These are phyloP conservation scores for Pogonophryne albipinna DNA, from an alignment of 2,797 vertebrate genomes.

Conservation along the genomic window DNA sequence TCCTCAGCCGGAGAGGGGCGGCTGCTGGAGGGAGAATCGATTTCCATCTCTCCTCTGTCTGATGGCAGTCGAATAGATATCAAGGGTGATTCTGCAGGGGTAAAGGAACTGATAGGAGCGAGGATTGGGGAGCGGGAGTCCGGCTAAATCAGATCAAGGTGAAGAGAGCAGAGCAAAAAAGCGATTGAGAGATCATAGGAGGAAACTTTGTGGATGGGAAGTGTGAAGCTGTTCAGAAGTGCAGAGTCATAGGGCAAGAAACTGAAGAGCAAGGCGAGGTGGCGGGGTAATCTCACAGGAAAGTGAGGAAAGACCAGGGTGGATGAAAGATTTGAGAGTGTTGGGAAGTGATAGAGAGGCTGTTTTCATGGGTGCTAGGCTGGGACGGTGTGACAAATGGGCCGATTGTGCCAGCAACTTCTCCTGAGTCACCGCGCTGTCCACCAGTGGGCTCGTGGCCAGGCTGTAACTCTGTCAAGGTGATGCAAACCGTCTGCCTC, in stretches of 20 bases:
- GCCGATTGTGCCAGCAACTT: constrained; percentile 52
- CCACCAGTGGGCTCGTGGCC: constrained; percentile 48
- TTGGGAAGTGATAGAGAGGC: constrained; percentile 25
- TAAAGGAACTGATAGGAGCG: constrained; percentile 42
- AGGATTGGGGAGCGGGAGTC: constrained; percentile 10
- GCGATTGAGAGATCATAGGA: constrained; percentile 69
- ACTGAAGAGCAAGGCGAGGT: not conserved
- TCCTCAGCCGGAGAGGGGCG: constrained; percentile 72
- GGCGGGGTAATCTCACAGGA: constrained; percentile 39
- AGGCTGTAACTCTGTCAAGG: constrained; percentile 64
- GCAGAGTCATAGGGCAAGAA: constrained; percentile 32
- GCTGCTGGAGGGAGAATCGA: constrained; percentile 79
- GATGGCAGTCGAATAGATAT: constrained; percentile 79
- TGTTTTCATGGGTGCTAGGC: constrained; percentile 39
- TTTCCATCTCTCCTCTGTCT: constrained; percentile 80
- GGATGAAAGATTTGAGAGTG: constrained; percentile 33
- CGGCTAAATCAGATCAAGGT: constrained; percentile 63
- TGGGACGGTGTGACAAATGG: constrained; percentile 66
- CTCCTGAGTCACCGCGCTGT: constrained; percentile 60
- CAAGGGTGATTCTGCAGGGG: constrained; percentile 73
- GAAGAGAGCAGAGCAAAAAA: constrained; percentile 56
- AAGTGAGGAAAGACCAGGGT: constrained; percentile 17
- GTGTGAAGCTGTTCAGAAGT: constrained; percentile 54
- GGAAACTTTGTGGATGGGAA: constrained; percentile 65
- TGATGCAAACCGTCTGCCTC: constrained; percentile 56